phyloP scores from a whole-genome alignment of 2,888 invertebrate species.

The Ganaspis brasiliensis region DNA sequence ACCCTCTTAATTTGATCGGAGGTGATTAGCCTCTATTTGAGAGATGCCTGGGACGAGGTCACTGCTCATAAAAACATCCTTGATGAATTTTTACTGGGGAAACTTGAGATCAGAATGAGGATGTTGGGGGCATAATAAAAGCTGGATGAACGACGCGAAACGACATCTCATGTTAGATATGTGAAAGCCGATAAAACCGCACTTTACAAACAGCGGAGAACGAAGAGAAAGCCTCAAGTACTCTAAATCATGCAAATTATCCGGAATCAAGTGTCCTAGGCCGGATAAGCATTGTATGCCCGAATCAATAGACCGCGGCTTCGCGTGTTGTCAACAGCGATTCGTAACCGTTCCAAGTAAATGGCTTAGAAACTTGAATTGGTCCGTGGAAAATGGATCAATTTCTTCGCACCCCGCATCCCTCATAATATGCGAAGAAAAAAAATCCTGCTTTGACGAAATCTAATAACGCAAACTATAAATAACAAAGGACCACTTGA shows the following conservation, averaged over 20 bases:
- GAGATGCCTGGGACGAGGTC: background rate
- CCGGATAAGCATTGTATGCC: conserved; percentile 31
- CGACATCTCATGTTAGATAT: conserved; percentile 6
- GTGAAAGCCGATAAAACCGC: conserved; percentile 24
- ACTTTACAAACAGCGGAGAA: conserved; percentile 30
- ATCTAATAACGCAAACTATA: conserved; percentile 5
- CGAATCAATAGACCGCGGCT: conserved; percentile 32
- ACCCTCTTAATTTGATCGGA: too few species aligned
- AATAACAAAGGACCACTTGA: conserved; percentile 15
- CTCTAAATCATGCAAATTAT: conserved; percentile 38
- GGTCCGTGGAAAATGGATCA: background rate
- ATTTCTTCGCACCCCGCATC: background rate
- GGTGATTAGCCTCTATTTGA: background rate
- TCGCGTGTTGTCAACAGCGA: conserved; percentile 20
- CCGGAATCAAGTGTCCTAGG: conserved; percentile 29
- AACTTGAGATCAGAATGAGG: too few species aligned
- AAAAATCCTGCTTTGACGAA: conserved; percentile 9
- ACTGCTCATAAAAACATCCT: background rate
- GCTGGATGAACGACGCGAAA: conserved; percentile 1
- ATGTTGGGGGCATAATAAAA: background rate
- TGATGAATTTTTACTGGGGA: too few species aligned
- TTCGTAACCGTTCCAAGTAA: conserved; percentile 7
- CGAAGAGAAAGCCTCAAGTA: conserved; percentile 40
- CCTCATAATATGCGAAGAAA: background rate
- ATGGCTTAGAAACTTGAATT: conserved; percentile 24